Conservation (phyloP, 2,888 invertebrate species). For the Eupelmus urozonus region DNA sequence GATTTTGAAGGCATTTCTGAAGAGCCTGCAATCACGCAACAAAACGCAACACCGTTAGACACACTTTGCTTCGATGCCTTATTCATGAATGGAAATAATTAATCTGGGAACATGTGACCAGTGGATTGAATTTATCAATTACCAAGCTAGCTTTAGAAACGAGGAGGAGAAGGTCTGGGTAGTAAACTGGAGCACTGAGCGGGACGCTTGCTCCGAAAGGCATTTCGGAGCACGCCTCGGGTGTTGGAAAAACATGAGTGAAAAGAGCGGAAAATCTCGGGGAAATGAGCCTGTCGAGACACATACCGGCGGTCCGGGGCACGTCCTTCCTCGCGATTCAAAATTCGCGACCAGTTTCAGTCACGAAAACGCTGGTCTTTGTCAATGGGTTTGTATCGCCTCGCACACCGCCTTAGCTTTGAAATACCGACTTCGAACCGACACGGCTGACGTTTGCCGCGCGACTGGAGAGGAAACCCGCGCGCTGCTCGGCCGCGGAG, state of each 20-base stretch:
- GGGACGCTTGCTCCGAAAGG: constrained; percentile 11
- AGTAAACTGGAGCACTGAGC: not conserved
- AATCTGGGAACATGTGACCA: no score
- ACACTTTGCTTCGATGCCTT: not conserved
- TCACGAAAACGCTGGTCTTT: constrained; percentile 50
- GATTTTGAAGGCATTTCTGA: constrained; percentile 73
- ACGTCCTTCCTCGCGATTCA: not conserved
- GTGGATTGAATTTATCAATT: no score
- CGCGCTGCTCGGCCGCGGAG: constrained; percentile 1
- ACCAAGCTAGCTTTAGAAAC: no score
- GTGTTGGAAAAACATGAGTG: not conserved
- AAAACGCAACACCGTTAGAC: constrained; percentile 29
- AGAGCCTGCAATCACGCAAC: constrained; percentile 66
- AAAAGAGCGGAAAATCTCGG: no score
- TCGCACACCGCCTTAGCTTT: not conserved
- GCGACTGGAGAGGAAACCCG: constrained; percentile 54
- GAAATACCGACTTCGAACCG: constrained; percentile 25
- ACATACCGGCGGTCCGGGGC: constrained; percentile 15
- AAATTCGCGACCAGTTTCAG: constrained; percentile 34
- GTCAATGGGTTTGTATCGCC: constrained; percentile 32
- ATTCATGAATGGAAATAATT: not conserved
- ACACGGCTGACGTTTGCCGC: constrained; percentile 59
- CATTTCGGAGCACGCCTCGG: not conserved
- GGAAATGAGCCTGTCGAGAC: no score
- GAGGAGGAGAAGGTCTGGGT: no score